phyloP scores from a whole-genome alignment of 2,797 vertebrate species.

The Siniperca obscura region DNA sequence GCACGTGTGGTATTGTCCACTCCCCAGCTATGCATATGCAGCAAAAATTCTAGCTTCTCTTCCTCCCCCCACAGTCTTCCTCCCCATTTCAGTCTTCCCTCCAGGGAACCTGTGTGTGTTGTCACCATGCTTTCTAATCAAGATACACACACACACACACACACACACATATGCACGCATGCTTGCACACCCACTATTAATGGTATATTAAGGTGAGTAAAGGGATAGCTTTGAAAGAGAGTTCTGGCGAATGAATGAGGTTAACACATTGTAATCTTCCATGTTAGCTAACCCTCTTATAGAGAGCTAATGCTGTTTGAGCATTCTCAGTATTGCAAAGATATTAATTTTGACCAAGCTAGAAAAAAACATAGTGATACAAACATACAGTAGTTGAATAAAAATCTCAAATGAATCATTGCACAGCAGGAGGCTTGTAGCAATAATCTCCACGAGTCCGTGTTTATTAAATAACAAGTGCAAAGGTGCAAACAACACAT shows the following conservation, averaged over 20 bases:
- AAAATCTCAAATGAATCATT: slow-evolving; percentile 4
- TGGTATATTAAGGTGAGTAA: slow-evolving; percentile 10
- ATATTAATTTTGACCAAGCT: slow-evolving; percentile 4
- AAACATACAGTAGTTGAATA: background rate
- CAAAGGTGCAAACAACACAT: slow-evolving; percentile 6
- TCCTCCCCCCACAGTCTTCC: no score
- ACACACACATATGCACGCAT: slow-evolving; percentile 6
- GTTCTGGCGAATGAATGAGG: slow-evolving; percentile 9
- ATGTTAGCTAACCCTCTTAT: slow-evolving; percentile 8
- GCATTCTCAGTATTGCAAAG: slow-evolving; percentile 1
- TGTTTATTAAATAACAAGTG: slow-evolving; percentile 26
- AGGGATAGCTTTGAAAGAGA: background rate
- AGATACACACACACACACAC: slow-evolving; percentile 32
- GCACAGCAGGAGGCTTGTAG: background rate
- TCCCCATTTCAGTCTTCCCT: no score
- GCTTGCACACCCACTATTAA: background rate
- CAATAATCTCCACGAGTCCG: background rate
- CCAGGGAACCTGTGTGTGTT: no score
- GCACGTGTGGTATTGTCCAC: no score
- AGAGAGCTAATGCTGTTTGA: slow-evolving; percentile 21
- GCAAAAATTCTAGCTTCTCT: no score
- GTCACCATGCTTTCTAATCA: no score
- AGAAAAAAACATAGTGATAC: background rate
- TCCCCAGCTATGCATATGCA: no score
- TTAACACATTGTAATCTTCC: slow-evolving; percentile 14